These are phyloP conservation scores for Mechanitis mazaeus DNA, from an alignment of 2,888 invertebrate species.

Conservation along the genomic window DNA sequence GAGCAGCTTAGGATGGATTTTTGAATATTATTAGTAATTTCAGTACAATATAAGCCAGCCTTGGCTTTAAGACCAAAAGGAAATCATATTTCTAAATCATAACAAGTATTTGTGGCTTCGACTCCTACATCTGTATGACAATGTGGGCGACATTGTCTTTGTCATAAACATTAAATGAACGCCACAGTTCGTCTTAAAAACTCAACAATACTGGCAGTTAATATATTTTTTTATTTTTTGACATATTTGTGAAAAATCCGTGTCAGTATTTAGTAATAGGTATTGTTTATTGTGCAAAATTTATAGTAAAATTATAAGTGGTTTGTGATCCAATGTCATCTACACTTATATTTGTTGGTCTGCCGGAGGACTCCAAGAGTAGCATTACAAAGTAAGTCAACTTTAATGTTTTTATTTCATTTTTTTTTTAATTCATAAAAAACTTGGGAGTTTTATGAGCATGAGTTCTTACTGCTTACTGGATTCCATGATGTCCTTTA, in stretches of 20 bases:
- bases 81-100: slow-evolving; percentile 45
- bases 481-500: too few relatives aligned
- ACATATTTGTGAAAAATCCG: slow-evolving; percentile 19
- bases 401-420: slow-evolving; percentile 7
- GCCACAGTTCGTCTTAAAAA: slow-evolving; percentile 50
- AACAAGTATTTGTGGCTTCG: slow-evolving; percentile 37
- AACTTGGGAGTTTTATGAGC: too few relatives aligned
- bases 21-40: slow-evolving; percentile 1
- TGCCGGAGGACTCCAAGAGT: slow-evolving; percentile 77
- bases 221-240: slow-evolving; percentile 21
- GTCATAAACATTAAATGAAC: slow-evolving; percentile 49
- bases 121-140: slow-evolving; percentile 55
- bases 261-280: slow-evolving; percentile 22
- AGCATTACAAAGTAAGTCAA: slow-evolving; percentile 76
- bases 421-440: too few relatives aligned
- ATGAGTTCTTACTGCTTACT: too few relatives aligned
- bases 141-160: slow-evolving; percentile 52
- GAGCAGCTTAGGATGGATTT: too few relatives aligned
- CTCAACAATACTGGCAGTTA: slow-evolving; percentile 49
- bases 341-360: slow-evolving; percentile 77
- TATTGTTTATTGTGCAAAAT: slow-evolving; percentile 37
- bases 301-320: slow-evolving; percentile 30
- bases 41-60: slow-evolving; percentile 11
- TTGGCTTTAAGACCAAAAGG: slow-evolving; percentile 34
- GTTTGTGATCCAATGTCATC: slow-evolving; percentile 74